These are phyloP conservation scores for human DNA, from an alignment of 2,113 vertebrate genomes.

Conservation along the genomic window GRCh38 chr6:46709501-46710000, in stretches of 20 bases:
- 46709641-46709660: background rate
- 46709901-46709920: no score
- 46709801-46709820: background rate
- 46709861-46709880: background rate
- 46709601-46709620: background rate
- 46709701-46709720: background rate
- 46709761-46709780: background rate
- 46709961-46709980: background rate
- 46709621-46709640: background rate
- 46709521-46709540: background rate
- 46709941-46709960: background rate
- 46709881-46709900: background rate
- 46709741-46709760: background rate
- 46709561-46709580: background rate
- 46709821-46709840: background rate
- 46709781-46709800: background rate
- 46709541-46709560: background rate
- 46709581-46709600: background rate
- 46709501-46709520: background rate
- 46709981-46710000: background rate
- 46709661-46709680: no score
- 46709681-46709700: background rate
- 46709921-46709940: background rate
- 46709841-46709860: rapidly evolving
- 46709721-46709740: background rate